Evolutionary conservation across 2,113 vertebrate genomes (phyloP).

Genomic region (Leucopternis melanops): DNA sequence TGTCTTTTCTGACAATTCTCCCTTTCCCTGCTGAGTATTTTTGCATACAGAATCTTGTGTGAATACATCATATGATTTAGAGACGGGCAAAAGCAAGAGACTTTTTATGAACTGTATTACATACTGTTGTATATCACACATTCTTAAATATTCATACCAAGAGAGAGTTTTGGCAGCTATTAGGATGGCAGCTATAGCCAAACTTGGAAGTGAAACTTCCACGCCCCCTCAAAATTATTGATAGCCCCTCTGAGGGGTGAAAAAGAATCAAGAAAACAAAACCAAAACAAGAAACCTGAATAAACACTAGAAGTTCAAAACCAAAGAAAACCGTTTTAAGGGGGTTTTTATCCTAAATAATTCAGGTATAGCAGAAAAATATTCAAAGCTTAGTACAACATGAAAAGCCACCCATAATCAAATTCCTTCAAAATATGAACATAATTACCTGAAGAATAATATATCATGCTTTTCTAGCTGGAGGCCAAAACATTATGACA

Average conservation of each 20-base stretch:
- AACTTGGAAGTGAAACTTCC: background rate
- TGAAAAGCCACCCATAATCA: background rate
- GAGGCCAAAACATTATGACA: background rate
- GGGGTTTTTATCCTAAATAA: background rate
- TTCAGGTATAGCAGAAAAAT: background rate
- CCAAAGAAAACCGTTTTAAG: background rate
- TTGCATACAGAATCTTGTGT: background rate
- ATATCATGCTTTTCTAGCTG: background rate
- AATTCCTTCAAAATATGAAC: background rate
- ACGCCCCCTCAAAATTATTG: accelerated
- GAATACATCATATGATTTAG: background rate
- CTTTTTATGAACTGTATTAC: background rate
- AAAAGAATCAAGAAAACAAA: background rate
- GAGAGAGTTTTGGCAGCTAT: background rate
- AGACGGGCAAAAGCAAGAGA: background rate
- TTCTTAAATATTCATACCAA: background rate
- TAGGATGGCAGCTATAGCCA: background rate
- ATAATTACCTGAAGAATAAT: background rate
- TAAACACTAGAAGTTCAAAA: background rate
- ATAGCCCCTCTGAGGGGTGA: background rate
- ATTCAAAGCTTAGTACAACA: background rate
- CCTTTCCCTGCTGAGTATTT: background rate
- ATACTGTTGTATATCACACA: background rate
- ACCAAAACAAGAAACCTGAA: background rate
- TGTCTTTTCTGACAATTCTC: background rate